phyloP scores from a whole-genome alignment of 2,113 vertebrate species.

The Seriola rivoliana region DNA sequence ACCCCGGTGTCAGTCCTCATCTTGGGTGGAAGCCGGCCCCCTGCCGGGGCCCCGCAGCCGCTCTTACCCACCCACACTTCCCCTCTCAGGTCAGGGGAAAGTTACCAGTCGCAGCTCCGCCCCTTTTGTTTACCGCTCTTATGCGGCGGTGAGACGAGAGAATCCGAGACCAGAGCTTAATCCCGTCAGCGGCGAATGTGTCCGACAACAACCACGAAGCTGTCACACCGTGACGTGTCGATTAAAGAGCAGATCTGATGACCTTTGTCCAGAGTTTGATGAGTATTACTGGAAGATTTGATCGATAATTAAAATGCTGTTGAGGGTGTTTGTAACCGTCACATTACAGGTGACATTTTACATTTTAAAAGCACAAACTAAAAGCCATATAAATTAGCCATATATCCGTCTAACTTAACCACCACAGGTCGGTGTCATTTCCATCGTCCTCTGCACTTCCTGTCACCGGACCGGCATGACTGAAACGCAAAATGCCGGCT shows the following conservation, averaged over 20 bases:
- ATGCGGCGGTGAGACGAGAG: constrained; percentile 26
- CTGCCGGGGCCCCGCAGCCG: constrained; percentile 65
- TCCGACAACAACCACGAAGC: background rate
- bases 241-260: background rate
- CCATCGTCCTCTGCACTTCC: background rate
- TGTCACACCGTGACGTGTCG: background rate
- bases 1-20: constrained; percentile 96
- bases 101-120: constrained; percentile 78
- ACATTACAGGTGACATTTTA: background rate
- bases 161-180: constrained; percentile 6
- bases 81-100: constrained; percentile 83
- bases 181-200: background rate
- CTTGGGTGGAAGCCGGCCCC: constrained; percentile 83
- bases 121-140: constrained; percentile 87
- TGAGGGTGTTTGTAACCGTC: background rate
- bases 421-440: background rate
- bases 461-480: constrained; percentile 61
- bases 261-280: background rate
- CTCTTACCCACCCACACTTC: constrained; percentile 74
- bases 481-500: constrained; percentile 85
- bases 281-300: background rate
- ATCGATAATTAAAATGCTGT: background rate
- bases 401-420: background rate
- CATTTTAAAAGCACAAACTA: background rate
- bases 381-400: background rate